phyloP scores from a whole-genome alignment of 92 coral and sea anemone species.

The Epizoanthus fatuus region DNA sequence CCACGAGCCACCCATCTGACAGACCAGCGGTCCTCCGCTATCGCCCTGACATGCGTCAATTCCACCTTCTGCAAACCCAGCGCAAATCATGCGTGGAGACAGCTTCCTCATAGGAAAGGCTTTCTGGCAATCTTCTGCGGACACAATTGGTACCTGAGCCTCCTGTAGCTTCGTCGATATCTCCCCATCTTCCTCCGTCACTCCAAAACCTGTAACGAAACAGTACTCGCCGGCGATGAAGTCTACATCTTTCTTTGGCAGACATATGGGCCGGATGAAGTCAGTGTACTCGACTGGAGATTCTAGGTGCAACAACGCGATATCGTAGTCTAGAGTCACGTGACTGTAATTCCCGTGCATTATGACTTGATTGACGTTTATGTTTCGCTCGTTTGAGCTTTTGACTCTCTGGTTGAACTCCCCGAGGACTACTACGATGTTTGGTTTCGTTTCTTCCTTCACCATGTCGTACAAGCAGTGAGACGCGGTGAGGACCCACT shows the following conservation, averaged over 20 bases:
- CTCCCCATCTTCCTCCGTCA: slow-evolving; percentile 18
- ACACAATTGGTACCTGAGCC: slow-evolving; percentile 48
- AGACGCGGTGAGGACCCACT: slow-evolving; percentile 69
- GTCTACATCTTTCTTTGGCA: slow-evolving; percentile 30
- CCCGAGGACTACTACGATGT: slow-evolving; percentile 26
- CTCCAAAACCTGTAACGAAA: slow-evolving; percentile 58
- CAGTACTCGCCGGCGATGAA: slow-evolving; percentile 55
- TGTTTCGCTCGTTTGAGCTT: slow-evolving; percentile 29
- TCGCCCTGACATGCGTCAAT: slow-evolving; percentile 72
- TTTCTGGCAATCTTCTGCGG: slow-evolving; percentile 41
- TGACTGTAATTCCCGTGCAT: slow-evolving; percentile 18
- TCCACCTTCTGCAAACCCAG: slow-evolving; percentile 61
- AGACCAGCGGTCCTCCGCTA: slow-evolving; percentile 69
- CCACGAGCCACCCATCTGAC: slow-evolving; percentile 61
- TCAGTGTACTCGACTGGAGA: slow-evolving; percentile 51
- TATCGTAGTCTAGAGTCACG: slow-evolving; percentile 53
- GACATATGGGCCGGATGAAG: slow-evolving; percentile 46
- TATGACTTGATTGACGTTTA: not conserved
- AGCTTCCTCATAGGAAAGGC: slow-evolving; percentile 38
- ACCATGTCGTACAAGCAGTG: slow-evolving; percentile 69
- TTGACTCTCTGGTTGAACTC: slow-evolving; percentile 23
- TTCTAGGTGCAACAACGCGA: slow-evolving; percentile 52
- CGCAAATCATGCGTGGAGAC: slow-evolving; percentile 58
- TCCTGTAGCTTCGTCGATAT: slow-evolving; percentile 52
- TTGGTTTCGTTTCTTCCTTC: slow-evolving; percentile 39